A percentile compares a stretch with the other conserved stretches of the same genome.
These are phyloP conservation scores for Heliocidaris erythrogramma DNA, from an alignment of 35 echinoderm and acorn worm species.

Conservation along the genomic window DNA sequence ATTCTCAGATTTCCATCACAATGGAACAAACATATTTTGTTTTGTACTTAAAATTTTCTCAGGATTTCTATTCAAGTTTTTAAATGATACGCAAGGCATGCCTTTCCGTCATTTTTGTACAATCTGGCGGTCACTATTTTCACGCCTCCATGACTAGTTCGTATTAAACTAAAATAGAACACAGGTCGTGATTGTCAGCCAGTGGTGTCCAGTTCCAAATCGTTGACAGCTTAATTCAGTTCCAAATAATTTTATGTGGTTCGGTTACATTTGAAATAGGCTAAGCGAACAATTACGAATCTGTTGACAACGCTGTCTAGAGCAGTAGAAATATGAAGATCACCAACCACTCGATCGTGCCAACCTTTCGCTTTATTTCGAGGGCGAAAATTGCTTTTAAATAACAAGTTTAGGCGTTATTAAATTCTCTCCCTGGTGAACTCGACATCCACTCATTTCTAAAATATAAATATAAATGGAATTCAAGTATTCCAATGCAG, in stretches of 20 bases:
- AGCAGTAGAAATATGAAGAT: neutral
- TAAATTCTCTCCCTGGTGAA: neutral
- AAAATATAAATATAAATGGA: no score
- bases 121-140: neutral
- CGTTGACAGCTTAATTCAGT: neutral
- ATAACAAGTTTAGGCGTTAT: neutral
- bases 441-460: neutral
- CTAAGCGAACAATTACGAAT: conserved; percentile 2
- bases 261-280: neutral
- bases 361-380: neutral
- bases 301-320: neutral
- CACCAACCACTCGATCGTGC: neutral
- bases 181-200: neutral
- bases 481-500: neutral
- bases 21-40: conserved; percentile 13
- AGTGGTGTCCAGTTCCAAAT: neutral
- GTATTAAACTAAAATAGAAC: neutral
- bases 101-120: neutral
- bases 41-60: neutral
- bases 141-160: neutral
- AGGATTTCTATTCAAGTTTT: neutral
- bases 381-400: neutral
- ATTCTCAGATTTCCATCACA: neutral
- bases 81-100: neutral
- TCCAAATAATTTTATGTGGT: neutral